A percentile compares a stretch with the other conserved stretches of the same genome.
Conservation (phyloP, 2,797 vertebrate species). For the Ambastaia sidthimunki region DNA sequence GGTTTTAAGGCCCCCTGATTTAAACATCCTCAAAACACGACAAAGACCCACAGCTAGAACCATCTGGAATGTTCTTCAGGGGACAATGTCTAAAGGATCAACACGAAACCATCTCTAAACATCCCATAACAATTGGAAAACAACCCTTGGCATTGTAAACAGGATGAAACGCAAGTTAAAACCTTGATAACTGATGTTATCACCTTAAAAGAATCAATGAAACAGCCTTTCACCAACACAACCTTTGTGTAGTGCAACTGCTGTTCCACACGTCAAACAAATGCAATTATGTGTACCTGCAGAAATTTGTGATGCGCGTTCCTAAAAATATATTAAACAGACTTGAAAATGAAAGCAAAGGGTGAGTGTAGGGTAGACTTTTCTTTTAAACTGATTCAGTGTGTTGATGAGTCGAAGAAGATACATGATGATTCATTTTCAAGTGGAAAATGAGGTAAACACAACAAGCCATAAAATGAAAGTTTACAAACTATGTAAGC, state of each 20-base stretch:
- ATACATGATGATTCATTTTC: neutral
- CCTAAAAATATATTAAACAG: neutral
- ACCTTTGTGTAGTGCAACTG: neutral
- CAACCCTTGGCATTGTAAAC: neutral
- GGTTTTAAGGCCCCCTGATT: conserved; percentile 39
- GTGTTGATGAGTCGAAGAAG: neutral
- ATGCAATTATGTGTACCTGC: neutral
- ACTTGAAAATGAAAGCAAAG: conserved; percentile 11
- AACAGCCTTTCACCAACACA: neutral
- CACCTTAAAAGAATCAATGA: neutral
- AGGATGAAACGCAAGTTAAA: neutral
- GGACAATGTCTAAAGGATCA: conserved; percentile 19
- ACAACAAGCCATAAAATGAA: neutral
- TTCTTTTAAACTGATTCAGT: neutral
- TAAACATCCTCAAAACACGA: conserved; percentile 40
- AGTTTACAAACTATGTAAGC: neutral
- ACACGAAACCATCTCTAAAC: conserved; percentile 35
- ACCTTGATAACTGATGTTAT: conserved; percentile 28
- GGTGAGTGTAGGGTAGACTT: neutral
- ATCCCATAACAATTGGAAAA: conserved; percentile 7
- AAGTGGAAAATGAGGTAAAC: neutral
- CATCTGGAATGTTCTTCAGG: conserved; percentile 55
- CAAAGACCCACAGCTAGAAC: conserved; percentile 52
- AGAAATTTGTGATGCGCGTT: neutral
- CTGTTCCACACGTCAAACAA: conserved; percentile 4